These are phyloP conservation scores for Busseola fusca DNA, from an alignment of 2,888 invertebrate species.

Conservation along the genomic window DNA sequence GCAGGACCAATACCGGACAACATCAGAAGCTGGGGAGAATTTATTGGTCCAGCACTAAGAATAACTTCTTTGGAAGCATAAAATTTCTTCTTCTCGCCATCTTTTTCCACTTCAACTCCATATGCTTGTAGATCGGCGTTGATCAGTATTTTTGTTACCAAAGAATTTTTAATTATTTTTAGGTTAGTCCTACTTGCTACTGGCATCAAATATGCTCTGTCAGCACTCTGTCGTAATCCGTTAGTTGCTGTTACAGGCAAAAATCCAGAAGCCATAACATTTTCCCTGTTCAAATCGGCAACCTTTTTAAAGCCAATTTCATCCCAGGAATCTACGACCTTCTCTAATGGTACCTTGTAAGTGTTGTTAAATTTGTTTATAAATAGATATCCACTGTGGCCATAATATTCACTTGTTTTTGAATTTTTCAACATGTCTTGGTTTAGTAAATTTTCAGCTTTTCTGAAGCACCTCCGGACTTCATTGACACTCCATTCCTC, in stretches of 20 bases:
- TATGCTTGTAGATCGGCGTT: not conserved
- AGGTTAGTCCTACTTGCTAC: not conserved
- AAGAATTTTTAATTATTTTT: not conserved
- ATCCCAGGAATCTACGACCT: not conserved
- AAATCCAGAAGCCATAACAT: not conserved
- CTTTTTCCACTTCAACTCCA: conserved; percentile 5
- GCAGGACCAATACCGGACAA: not conserved
- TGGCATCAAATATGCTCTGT: conserved; percentile 2
- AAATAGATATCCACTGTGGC: not conserved
- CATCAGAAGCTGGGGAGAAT: not conserved
- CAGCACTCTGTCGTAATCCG: not conserved
- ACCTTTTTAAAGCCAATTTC: not conserved
- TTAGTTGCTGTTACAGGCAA: not conserved
- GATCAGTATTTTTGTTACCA: not conserved
- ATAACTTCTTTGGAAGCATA: not conserved
- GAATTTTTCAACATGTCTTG: not conserved
- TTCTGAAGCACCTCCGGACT: conserved; percentile 1
- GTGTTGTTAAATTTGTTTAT: not conserved
- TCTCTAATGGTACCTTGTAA: not conserved
- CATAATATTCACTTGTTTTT: not conserved
- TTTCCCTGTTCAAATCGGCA: not conserved
- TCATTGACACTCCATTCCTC: conserved; percentile 2
- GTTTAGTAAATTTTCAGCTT: not conserved
- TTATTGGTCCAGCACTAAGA: conserved; percentile 4
- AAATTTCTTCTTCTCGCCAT: not conserved